phyloP scores from a whole-genome alignment of 2,888 invertebrate species.

The Molanna angustata region DNA sequence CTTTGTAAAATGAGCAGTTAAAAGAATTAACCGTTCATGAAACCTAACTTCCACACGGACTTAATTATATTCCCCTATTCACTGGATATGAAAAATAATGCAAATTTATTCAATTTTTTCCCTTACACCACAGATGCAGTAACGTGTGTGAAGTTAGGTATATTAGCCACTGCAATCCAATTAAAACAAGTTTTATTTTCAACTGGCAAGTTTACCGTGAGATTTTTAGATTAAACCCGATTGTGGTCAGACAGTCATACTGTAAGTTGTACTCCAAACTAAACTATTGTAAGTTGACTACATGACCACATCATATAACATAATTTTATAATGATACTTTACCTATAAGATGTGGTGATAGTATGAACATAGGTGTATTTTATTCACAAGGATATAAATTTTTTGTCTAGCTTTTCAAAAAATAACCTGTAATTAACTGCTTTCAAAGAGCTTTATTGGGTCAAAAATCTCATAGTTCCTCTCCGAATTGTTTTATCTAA shows the following conservation, averaged over 20 bases:
- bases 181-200: conserved; percentile 22
- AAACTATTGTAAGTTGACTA: no score
- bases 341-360: no score
- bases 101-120: conserved; percentile 41
- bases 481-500: no score
- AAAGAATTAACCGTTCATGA: conserved; percentile 33
- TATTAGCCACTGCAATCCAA: conserved; percentile 24
- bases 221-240: conserved; percentile 12
- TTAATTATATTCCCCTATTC: conserved; percentile 55
- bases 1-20: conserved; percentile 26
- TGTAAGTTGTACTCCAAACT: conserved; percentile 6
- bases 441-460: no score
- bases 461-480: no score
- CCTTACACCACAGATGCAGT: conserved; percentile 27
- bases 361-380: no score
- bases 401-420: no score
- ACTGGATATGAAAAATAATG: conserved; percentile 56
- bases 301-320: no score
- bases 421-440: no score
- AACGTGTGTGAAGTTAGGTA: conserved; percentile 13
- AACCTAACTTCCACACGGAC: conserved; percentile 25
- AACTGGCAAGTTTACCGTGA: conserved; percentile 19
- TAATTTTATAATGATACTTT: no score
- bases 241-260: conserved; percentile 8
- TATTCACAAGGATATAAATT: no score